Evolutionary conservation across 1,140 invertebrate genomes (phyloP).

Genomic region (Lineus longissimus): DNA sequence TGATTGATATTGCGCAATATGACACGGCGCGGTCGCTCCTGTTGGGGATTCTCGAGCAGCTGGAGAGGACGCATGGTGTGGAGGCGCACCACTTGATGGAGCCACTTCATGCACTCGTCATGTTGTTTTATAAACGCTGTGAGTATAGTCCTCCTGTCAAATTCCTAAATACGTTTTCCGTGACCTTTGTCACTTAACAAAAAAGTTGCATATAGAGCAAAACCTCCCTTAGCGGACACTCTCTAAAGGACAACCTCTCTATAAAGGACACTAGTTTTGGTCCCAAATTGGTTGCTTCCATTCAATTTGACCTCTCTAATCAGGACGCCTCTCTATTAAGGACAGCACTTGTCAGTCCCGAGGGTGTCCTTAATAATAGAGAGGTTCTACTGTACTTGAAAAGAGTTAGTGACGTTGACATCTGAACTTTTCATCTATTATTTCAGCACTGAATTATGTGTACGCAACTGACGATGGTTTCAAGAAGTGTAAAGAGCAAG

Average conservation of each 20-base stretch:
- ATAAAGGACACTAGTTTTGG: no score
- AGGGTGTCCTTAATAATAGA: neutral
- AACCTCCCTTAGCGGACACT: no score
- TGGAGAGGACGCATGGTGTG: conserved; percentile 14
- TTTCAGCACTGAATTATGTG: conserved; percentile 24
- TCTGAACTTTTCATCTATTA: neutral
- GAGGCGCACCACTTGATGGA: conserved; percentile 18
- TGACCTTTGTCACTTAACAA: neutral
- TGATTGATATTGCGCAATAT: conserved; percentile 29
- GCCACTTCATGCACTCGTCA: conserved; percentile 20
- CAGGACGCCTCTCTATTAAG: no score
- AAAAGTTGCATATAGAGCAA: no score
- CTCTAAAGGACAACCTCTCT: no score
- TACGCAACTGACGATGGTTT: conserved; percentile 22
- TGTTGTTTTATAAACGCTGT: conserved; percentile 21
- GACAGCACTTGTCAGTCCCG: no score
- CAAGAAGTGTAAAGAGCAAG: conserved; percentile 12
- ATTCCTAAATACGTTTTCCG: neutral
- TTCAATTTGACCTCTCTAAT: no score
- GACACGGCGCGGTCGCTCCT: conserved; percentile 13
- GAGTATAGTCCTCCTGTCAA: neutral
- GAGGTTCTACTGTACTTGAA: neutral
- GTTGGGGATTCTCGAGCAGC: conserved; percentile 6
- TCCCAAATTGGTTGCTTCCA: no score
- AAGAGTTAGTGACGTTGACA: neutral